Evolutionary conservation across 2,888 invertebrate genomes (phyloP), one percentile per base, ranked within the genome.

Genomic region (Leptopilina drosophilae): DNA sequence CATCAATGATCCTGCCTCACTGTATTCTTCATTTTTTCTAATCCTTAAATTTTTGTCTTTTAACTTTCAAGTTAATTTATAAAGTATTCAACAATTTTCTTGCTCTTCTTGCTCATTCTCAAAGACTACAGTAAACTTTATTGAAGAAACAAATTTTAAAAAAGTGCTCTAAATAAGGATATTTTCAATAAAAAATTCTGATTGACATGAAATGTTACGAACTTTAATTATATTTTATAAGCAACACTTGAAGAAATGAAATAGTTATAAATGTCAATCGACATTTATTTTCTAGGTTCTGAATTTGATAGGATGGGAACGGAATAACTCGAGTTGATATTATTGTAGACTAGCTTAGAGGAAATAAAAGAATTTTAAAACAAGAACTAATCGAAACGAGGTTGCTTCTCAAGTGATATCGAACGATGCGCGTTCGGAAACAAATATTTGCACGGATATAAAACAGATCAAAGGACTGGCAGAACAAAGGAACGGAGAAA

Each of bases 391-490:
- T n/a, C 46, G 46, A 67, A 46, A 46, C 46, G 46, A 46, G 67
- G 15, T 67, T 11, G 15, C 67, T 46, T 15, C 46, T 46, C 67
- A 20, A 67, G 67, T 67, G 46, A 67, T 67, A 46, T 46, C 4
- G 67, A 75, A 75, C 33, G 40, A 75, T 59, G 33, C 59, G 42
- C 15, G n/a, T 33, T n/a, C 80, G 26, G 26, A 62, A 77, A 79
- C 77, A 81, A 79, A 81, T 81, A 81, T 81, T 81, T 81, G 76
- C 69, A 14, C 56, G 26, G 64, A 79, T 81, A 76, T 78, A 79
- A 76, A 78, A 40, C 76, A 79, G 76, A 78, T 81, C 77, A 78
- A 81, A 81, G 65, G 49, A 76, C 20, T 67, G 64, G 11, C 15
- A 33, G 53, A 53, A 66, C 56, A 77, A 77, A 79, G 62, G 78